Base-by-base conservation (phyloP, 2,888 invertebrate genomes). In the Caenorhabditis angaria region DNA sequence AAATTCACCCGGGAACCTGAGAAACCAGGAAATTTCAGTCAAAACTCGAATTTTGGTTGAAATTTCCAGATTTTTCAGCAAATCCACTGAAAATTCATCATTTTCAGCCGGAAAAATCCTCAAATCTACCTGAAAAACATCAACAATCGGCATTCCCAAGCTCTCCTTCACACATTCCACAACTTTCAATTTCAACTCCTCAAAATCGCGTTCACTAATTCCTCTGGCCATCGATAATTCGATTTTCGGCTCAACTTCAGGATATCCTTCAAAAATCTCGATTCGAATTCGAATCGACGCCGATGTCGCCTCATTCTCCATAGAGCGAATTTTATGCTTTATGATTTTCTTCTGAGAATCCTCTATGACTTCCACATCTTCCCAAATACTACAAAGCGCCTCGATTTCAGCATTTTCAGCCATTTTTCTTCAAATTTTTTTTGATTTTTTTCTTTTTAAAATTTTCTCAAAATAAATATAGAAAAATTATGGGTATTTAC, bases 221-320 rank as follows among this genome's bases (percentile, higher is more conserved):
- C 66, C 71, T 57, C 71, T 66, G 47, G 71, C 66, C 66, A 67
- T 66, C 29, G 71, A 66, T 1, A 71, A 56, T 25, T 14, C 14
- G n/a, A 71, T 66, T 0, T 0, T 18, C 0, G 71, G 71, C 1
- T 25, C 4, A 0, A 60, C 47, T 1, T 55, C 3, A 1, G 71
- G 71, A 22, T 71, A 71, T 47, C 64, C 64, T 27, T 53, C 57
- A 0, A 28, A 18, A 8, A 71, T 32, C 0, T 2, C 10, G 50
- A 60, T 61, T n/a, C 57, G 61, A 2, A 71, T 20, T 3, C 65
- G 22, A n/a, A 71, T 57, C n/a, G 50, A 55, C 6, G 67, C 71
- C 28, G 71, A 67, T 50, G 56, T 67, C 24, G 18, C 35, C 48
- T 60, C 71, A 41, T 71, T 57, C 18, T 71, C 66, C 54, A 71